A percentile compares a stretch with the other conserved stretches of the same genome.
Evolutionary conservation across 1,140 invertebrate genomes (phyloP).

Genomic region (Brachystomella parvula): DNA sequence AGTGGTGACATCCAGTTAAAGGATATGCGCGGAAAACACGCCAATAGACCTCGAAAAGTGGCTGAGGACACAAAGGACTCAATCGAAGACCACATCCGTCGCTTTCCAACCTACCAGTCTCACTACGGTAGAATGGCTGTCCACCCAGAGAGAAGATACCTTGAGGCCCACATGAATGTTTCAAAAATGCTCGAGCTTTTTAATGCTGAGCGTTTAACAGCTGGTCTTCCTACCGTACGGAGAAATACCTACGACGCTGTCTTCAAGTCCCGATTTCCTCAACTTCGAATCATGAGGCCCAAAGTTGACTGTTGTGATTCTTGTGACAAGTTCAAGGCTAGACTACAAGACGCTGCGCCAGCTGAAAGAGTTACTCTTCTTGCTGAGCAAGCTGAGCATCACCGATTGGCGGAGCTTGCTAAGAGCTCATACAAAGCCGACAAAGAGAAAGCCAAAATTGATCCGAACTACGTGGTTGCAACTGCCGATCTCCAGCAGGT

Average conservation of each 20-base stretch:
- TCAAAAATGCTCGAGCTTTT: no score
- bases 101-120: neutral
- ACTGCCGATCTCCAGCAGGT: slow-evolving; percentile 7
- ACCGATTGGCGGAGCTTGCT: neutral
- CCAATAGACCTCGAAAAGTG: neutral
- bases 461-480: neutral
- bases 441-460: neutral
- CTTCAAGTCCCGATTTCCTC: no score
- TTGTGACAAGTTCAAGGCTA: neutral
- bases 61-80: no score
- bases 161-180: no score
- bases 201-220: no score
- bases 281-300: no score
- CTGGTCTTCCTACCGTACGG: no score
- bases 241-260: no score
- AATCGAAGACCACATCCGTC: neutral
- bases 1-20: neutral
- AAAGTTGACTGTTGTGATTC: slow-evolving; percentile 6
- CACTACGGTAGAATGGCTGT: neutral
- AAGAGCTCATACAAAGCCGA: neutral
- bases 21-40: neutral
- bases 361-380: neutral
- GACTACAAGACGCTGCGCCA: no score
- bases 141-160: neutral
- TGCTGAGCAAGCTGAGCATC: neutral